Percentiles rank a stretch among this genome's conserved stretches.
Conservation (phyloP, 1,140 invertebrate genomes). For the Rhopalosiphum padi region DNA sequence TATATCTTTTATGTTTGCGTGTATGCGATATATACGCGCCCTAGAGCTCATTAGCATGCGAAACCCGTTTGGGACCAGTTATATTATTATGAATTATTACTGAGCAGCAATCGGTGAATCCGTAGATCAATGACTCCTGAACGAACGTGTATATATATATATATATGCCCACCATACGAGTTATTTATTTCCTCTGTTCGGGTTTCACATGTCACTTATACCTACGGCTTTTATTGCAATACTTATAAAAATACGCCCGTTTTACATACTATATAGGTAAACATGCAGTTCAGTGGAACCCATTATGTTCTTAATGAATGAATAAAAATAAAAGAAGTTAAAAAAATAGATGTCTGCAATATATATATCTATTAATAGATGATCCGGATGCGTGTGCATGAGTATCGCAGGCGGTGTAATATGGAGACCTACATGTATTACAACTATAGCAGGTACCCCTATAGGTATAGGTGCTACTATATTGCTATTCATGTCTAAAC, state of each 20-base stretch:
- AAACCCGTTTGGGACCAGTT: constrained; percentile 53
- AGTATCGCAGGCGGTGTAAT: neutral
- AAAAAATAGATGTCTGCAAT: neutral
- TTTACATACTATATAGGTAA: constrained; percentile 18
- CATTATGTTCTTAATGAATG: neutral
- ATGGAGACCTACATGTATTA: neutral
- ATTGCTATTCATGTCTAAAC: neutral
- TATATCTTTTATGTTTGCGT: neutral
- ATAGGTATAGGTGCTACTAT: neutral
- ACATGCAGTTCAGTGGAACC: neutral
- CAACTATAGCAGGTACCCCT: too few relatives aligned
- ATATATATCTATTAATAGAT: neutral
- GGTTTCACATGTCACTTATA: neutral
- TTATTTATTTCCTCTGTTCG: neutral
- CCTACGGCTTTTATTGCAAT: neutral
- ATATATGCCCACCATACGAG: neutral
- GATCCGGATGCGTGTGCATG: neutral
- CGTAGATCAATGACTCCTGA: constrained; percentile 50
- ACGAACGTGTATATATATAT: neutral
- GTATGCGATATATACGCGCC: neutral
- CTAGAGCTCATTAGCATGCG: constrained; percentile 19
- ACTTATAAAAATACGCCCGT: neutral
- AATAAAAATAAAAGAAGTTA: neutral
- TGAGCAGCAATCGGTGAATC: neutral
- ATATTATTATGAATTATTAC: constrained; percentile 41